Percentiles rank a stretch among this genome's conserved stretches.
Conservation (phyloP, 2,113 vertebrate genomes). For the Quiscalus mexicanus region DNA sequence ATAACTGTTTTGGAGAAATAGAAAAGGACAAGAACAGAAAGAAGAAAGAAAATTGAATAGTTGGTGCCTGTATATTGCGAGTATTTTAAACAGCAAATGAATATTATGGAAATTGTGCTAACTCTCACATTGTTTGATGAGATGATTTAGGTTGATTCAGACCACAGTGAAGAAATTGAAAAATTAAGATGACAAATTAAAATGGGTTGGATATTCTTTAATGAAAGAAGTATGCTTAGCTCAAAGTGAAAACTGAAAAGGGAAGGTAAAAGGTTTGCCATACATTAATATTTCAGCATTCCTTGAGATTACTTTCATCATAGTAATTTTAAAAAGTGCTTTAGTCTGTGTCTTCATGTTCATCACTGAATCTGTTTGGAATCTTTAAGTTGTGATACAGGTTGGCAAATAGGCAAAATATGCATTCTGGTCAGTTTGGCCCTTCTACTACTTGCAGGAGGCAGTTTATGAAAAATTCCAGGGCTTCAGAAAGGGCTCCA, state of each 20-base stretch:
- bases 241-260: background rate
- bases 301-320: background rate
- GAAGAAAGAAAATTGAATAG: background rate
- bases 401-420: background rate
- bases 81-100: background rate
- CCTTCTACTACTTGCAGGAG: background rate
- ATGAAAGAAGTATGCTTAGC: background rate
- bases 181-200: background rate
- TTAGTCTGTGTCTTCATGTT: background rate
- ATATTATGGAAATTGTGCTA: background rate
- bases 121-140: background rate
- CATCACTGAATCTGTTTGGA: background rate
- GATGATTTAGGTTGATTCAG: background rate
- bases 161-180: background rate
- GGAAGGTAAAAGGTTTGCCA: background rate
- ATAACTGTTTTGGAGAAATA: background rate
- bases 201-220: background rate
- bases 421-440: background rate
- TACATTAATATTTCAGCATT: background rate
- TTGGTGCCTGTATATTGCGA: background rate
- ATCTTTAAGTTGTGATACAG: background rate
- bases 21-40: background rate
- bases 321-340: background rate
- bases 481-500: background rate
- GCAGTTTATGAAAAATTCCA: background rate